Conservation (phyloP, 2,888 invertebrate species). For the Arctia plantaginis region DNA sequence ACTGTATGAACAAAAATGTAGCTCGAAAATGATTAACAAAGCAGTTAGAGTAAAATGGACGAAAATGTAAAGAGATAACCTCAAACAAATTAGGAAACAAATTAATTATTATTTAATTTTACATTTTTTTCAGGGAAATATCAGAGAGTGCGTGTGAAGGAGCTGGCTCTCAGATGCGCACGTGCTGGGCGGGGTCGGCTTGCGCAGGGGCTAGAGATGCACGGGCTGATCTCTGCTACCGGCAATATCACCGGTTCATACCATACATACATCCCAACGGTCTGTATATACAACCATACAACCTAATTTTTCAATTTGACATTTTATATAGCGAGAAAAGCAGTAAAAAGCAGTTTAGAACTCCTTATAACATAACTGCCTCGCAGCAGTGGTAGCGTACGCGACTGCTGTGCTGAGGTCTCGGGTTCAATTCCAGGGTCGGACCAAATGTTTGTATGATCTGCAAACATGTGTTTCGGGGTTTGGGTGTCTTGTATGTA, state of each 20-base stretch:
- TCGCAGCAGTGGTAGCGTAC: too few species aligned
- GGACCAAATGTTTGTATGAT: too few species aligned
- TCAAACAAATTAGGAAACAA: neutral
- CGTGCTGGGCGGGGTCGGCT: constrained; percentile 74
- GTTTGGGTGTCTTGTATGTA: too few species aligned
- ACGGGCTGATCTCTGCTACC: constrained; percentile 72
- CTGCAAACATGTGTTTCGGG: too few species aligned
- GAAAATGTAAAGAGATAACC: neutral
- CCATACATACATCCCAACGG: constrained; percentile 73
- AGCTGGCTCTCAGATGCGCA: constrained; percentile 73
- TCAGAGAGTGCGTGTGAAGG: constrained; percentile 74
- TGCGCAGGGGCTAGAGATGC: constrained; percentile 72
- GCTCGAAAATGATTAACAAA: neutral
- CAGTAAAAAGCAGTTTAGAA: too few species aligned
- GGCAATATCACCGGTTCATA: constrained; percentile 70
- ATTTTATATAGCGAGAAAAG: neutral
- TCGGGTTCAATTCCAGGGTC: too few species aligned
- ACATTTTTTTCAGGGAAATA: constrained; percentile 52
- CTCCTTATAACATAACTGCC: too few species aligned
- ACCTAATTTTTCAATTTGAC: neutral
- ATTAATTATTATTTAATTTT: neutral
- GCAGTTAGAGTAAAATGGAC: neutral
- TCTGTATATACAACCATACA: constrained; percentile 39
- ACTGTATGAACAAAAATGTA: neutral
- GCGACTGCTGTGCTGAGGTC: too few species aligned